phyloP scores from a whole-genome alignment of 1,140 invertebrate genomes.

The Drosophila prosaltans region DNA sequence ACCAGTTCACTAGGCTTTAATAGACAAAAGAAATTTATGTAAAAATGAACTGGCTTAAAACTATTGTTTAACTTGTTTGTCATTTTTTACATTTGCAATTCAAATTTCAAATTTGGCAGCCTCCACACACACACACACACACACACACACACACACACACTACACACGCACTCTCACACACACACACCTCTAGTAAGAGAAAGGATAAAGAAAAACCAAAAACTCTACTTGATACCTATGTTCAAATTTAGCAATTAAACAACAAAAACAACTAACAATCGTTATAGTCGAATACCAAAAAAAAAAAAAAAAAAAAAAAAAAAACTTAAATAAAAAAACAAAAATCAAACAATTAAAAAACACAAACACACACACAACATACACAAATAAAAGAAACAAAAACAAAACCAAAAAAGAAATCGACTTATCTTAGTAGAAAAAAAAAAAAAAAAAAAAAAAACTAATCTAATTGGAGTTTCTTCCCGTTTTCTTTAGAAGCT shows the following conservation, averaged over 20 bases:
- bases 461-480: slow-evolving; percentile 81
- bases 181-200: slow-evolving; percentile 34
- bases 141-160: slow-evolving; percentile 44
- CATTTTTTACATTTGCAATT: slow-evolving; percentile 52
- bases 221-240: slow-evolving; percentile 79
- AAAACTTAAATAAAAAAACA: slow-evolving; percentile 32
- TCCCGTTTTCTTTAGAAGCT: slow-evolving; percentile 76
- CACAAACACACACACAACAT: slow-evolving; percentile 21
- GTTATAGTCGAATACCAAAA: slow-evolving; percentile 55
- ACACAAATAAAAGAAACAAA: slow-evolving; percentile 31
- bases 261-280: slow-evolving; percentile 67
- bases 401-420: slow-evolving; percentile 52
- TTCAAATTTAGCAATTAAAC: slow-evolving; percentile 76
- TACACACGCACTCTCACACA: slow-evolving; percentile 41
- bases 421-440: slow-evolving; percentile 72
- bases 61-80: slow-evolving; percentile 42
- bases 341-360: slow-evolving; percentile 29
- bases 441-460: slow-evolving; percentile 44
- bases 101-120: slow-evolving; percentile 12
- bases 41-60: slow-evolving; percentile 41
- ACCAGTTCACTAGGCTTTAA: slow-evolving; percentile 65
- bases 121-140: slow-evolving; percentile 51
- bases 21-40: slow-evolving; percentile 38
- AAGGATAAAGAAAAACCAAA: slow-evolving; percentile 33
- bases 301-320: not conserved